Conservation (phyloP, 2,797 vertebrate species). For the Helicolenus hilgendorfi region DNA sequence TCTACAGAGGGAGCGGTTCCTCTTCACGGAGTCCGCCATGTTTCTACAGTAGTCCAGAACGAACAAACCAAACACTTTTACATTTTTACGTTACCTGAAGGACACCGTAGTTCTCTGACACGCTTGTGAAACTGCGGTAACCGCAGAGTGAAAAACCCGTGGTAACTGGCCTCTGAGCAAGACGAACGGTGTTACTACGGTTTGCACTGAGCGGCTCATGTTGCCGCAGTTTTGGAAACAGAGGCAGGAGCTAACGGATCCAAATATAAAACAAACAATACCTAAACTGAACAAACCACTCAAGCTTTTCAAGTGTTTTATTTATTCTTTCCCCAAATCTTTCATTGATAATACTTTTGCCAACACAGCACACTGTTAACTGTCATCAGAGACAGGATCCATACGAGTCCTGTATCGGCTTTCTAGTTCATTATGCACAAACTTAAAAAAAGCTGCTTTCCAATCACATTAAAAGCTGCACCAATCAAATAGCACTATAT, state of each 20-base stretch:
- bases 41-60: no score
- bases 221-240: not conserved
- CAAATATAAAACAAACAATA: not conserved
- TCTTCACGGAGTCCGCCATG: no score
- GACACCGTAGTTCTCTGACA: no score
- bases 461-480: constrained; percentile 72
- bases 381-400: constrained; percentile 81
- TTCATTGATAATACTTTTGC: constrained; percentile 67
- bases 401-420: constrained; percentile 74
- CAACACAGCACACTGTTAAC: constrained; percentile 73
- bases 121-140: no score
- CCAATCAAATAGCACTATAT: constrained; percentile 77
- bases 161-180: no score
- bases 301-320: constrained; percentile 60
- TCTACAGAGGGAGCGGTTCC: no score
- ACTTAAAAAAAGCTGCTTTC: constrained; percentile 66
- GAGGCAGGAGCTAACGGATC: not conserved
- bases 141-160: no score
- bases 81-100: no score
- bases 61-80: no score
- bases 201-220: no score
- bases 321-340: constrained; percentile 68
- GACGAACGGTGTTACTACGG: no score
- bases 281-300: not conserved
- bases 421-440: constrained; percentile 78